Conservation (phyloP, 1,140 invertebrate species). For the Scaptomyza montana region DNA sequence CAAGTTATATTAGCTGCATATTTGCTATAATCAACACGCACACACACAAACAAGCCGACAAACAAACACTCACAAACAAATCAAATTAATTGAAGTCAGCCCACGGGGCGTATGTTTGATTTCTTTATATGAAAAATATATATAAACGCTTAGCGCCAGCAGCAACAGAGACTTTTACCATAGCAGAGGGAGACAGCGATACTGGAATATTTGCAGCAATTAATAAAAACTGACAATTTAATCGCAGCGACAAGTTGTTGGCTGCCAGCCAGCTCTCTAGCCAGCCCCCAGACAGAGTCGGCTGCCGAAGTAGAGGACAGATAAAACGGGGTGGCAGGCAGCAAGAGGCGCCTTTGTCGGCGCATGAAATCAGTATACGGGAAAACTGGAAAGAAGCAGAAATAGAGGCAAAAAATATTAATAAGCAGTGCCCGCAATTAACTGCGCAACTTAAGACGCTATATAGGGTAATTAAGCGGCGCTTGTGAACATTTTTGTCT, state of each 20-base stretch:
- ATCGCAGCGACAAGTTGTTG: constrained; percentile 80
- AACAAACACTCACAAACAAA: constrained; percentile 45
- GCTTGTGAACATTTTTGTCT: constrained; percentile 72
- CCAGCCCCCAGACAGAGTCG: constrained; percentile 63
- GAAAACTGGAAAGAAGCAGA: background rate
- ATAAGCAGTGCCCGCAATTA: constrained; percentile 82
- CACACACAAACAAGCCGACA: constrained; percentile 4
- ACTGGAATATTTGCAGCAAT: constrained; percentile 76
- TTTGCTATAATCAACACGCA: constrained; percentile 56
- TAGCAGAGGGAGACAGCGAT: constrained; percentile 9
- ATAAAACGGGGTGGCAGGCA: background rate
- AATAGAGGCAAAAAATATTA: constrained; percentile 50
- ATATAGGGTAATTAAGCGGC: constrained; percentile 82
- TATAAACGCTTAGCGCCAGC: constrained; percentile 69
- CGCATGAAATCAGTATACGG: constrained; percentile 49
- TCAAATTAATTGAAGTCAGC: constrained; percentile 73
- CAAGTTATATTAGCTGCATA: constrained; percentile 38
- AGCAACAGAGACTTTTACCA: background rate
- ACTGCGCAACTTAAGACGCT: constrained; percentile 82
- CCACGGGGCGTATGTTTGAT: constrained; percentile 74
- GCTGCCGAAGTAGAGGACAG: constrained; percentile 16
- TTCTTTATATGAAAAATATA: constrained; percentile 36
- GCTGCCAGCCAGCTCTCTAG: constrained; percentile 57
- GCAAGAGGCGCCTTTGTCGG: constrained; percentile 64
- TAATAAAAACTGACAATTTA: constrained; percentile 83